Evolutionary conservation across 2,888 invertebrate genomes (phyloP).

Genomic region (Craniophora ligustri): DNA sequence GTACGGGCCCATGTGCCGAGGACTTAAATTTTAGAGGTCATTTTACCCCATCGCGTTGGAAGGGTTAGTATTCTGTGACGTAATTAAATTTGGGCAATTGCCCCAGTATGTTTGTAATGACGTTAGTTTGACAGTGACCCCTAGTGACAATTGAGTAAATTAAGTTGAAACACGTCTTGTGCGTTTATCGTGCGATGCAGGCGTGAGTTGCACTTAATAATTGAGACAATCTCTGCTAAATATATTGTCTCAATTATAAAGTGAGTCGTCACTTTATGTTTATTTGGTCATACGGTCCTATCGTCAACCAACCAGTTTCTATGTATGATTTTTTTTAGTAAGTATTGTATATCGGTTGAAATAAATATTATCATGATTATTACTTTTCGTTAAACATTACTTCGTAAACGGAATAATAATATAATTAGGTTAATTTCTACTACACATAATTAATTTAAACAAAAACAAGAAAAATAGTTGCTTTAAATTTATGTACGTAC

Average conservation of each 20-base stretch:
- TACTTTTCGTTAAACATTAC: no score
- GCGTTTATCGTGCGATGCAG: constrained; percentile 75
- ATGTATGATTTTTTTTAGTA: no score
- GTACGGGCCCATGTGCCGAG: constrained; percentile 82
- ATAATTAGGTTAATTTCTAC: no score
- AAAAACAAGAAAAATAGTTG: no score
- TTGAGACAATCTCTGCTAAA: no score
- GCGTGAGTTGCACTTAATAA: constrained; percentile 59
- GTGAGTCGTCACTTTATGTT: constrained; percentile 21
- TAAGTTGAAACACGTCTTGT: constrained; percentile 79
- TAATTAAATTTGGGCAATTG: constrained; percentile 87
- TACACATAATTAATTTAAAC: no score
- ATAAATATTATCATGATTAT: no score
- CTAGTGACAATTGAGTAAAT: constrained; percentile 80
- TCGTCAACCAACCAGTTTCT: no score
- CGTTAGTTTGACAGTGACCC: constrained; percentile 80
- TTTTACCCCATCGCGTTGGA: constrained; percentile 64
- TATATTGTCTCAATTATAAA: constrained; percentile 35
- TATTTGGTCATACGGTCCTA: not conserved
- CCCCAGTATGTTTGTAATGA: constrained; percentile 76
- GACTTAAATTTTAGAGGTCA: constrained; percentile 71
- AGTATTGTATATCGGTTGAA: no score
- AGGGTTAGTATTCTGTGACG: constrained; percentile 71
- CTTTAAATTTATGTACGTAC: no score
- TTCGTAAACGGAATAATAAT: no score